phyloP scores from a whole-genome alignment of 1,140 invertebrate genomes.

The Zaprionus inermis region DNA sequence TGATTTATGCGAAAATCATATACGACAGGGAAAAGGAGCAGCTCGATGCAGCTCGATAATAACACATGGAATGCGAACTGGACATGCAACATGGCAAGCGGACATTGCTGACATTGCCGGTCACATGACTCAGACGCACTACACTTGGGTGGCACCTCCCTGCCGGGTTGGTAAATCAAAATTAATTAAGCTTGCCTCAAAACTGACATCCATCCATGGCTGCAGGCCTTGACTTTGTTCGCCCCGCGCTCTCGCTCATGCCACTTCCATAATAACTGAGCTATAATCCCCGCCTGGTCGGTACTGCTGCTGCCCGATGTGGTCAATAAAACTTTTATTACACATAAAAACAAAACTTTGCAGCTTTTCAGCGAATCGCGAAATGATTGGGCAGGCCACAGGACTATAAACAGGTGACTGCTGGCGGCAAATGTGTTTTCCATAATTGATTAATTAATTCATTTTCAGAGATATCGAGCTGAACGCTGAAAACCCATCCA shows the following conservation, averaged over 20 bases:
- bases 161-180: slow-evolving; percentile 59
- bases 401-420: slow-evolving; percentile 18
- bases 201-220: slow-evolving; percentile 65
- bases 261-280: slow-evolving; percentile 69
- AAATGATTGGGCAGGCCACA: not conserved
- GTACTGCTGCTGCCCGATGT: not conserved
- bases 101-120: too few relatives aligned
- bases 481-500: not conserved
- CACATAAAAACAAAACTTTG: slow-evolving; percentile 61
- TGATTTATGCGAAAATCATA: slow-evolving; percentile 81
- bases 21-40: slow-evolving; percentile 66
- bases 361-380: slow-evolving; percentile 63
- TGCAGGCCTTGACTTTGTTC: slow-evolving; percentile 50
- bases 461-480: slow-evolving; percentile 36
- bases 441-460: slow-evolving; percentile 79
- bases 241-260: slow-evolving; percentile 1
- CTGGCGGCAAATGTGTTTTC: slow-evolving; percentile 59
- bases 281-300: slow-evolving; percentile 27
- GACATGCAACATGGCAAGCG: slow-evolving; percentile 1
- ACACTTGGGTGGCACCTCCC: slow-evolving; percentile 48
- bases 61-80: slow-evolving; percentile 11
- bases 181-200: slow-evolving; percentile 66
- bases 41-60: slow-evolving; percentile 11
- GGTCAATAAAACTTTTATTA: slow-evolving; percentile 72
- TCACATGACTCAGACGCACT: not conserved